Evolutionary conservation across 2,113 vertebrate species (phyloP).

Genomic region (Guaruba guarouba): DNA sequence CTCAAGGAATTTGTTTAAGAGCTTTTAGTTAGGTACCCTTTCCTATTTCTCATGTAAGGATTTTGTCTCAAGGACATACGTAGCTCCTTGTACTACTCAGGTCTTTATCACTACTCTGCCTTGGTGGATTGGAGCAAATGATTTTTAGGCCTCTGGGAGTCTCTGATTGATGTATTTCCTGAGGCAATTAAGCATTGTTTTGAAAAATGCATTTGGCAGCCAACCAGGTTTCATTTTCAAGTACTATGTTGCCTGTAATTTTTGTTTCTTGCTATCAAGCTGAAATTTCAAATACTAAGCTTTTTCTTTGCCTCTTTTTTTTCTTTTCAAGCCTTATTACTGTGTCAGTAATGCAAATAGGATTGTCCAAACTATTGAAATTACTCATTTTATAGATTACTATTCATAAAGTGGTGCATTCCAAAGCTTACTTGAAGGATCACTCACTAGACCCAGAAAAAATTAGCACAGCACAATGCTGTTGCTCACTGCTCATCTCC

Average conservation of each 20-base stretch:
- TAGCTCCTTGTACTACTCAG: not conserved
- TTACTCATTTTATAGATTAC: not conserved
- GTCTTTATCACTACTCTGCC: not conserved
- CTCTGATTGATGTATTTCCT: constrained; percentile 22
- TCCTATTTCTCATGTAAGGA: not conserved
- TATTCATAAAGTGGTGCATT: not conserved
- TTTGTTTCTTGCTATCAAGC: not conserved
- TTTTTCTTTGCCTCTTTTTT: not conserved
- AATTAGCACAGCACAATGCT: fast-evolving
- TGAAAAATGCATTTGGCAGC: constrained; percentile 24
- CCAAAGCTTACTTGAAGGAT: not conserved
- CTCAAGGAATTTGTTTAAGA: not conserved
- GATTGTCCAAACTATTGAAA: not conserved
- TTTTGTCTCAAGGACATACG: not conserved
- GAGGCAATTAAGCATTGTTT: constrained; percentile 32
- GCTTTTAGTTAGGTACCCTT: not conserved
- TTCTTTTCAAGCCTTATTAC: not conserved
- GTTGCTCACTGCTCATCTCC: not conserved
- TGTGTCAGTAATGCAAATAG: not conserved
- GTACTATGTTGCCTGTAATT: not conserved
- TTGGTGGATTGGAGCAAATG: not conserved
- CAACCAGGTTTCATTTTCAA: constrained; percentile 2
- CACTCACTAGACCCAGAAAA: not conserved
- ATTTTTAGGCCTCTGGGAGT: not conserved
- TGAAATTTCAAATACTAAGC: not conserved